phyloP scores from a whole-genome alignment of 2,113 vertebrate genomes.

The Eudyptes chrysolophus region DNA sequence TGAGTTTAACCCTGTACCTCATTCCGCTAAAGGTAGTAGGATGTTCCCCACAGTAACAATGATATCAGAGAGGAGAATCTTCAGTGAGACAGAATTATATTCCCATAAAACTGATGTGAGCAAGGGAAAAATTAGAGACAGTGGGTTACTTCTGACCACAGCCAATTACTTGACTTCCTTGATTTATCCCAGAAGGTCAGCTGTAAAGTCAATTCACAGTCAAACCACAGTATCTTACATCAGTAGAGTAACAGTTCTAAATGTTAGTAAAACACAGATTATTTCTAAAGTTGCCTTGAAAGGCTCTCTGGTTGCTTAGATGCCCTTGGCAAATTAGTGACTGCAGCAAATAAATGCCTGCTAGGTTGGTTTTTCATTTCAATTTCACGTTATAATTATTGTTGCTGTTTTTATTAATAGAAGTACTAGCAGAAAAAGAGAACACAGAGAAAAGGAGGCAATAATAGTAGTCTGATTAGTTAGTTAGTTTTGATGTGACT shows the following conservation, averaged over 20 bases:
- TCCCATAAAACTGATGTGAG: neutral
- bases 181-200: neutral
- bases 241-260: neutral
- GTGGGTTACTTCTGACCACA: neutral
- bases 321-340: slow-evolving; percentile 1
- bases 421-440: neutral
- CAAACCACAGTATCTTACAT: neutral
- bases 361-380: neutral
- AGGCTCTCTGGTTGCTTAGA: neutral
- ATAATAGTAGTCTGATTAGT: neutral
- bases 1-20: neutral
- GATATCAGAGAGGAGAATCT: neutral
- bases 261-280: neutral
- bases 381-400: neutral
- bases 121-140: neutral
- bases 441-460: neutral
- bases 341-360: neutral
- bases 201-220: neutral
- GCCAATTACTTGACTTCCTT: neutral
- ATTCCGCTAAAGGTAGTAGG: neutral
- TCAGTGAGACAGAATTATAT: neutral
- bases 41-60: neutral
- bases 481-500: neutral
- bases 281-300: neutral
- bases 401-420: neutral